Evolutionary conservation across 2,797 vertebrate genomes (phyloP).

Genomic region (Capromys pilorides): DNA sequence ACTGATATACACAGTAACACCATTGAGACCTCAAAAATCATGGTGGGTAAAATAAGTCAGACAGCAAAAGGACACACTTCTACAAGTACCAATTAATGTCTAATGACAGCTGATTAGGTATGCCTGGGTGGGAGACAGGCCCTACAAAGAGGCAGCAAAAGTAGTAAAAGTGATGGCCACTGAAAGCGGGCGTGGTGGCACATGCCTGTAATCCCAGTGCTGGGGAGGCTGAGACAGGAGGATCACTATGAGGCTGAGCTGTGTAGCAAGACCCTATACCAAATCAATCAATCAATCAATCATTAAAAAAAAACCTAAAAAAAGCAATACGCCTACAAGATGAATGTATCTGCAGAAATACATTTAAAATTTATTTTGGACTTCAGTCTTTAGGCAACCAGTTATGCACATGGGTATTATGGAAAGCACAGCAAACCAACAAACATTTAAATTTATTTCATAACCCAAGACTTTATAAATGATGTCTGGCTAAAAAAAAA

Average conservation of each 20-base stretch:
- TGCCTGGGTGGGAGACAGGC: neutral
- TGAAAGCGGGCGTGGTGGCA: too few species aligned
- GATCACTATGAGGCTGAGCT: too few species aligned
- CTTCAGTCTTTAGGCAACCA: neutral
- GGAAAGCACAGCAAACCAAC: constrained; percentile 36
- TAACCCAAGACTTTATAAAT: neutral
- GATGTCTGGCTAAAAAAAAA: constrained; percentile 46
- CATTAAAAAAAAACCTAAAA: neutral
- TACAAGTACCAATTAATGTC: neutral
- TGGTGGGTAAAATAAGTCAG: neutral
- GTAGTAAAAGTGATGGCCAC: neutral
- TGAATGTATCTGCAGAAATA: neutral
- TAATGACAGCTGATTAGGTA: neutral
- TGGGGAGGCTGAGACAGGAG: too few species aligned
- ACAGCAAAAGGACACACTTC: neutral
- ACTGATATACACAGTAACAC: neutral
- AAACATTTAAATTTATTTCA: constrained; percentile 30
- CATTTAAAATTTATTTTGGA: constrained; percentile 37
- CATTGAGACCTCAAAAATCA: neutral
- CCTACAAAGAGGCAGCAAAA: neutral
- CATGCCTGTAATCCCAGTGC: too few species aligned
- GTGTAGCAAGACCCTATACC: too few species aligned
- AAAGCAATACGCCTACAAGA: neutral
- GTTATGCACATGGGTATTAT: neutral
- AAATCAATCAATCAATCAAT: too few species aligned